Evolutionary conservation across 2,797 vertebrate species (phyloP).

Genomic region (Anniella stebbinsi): DNA sequence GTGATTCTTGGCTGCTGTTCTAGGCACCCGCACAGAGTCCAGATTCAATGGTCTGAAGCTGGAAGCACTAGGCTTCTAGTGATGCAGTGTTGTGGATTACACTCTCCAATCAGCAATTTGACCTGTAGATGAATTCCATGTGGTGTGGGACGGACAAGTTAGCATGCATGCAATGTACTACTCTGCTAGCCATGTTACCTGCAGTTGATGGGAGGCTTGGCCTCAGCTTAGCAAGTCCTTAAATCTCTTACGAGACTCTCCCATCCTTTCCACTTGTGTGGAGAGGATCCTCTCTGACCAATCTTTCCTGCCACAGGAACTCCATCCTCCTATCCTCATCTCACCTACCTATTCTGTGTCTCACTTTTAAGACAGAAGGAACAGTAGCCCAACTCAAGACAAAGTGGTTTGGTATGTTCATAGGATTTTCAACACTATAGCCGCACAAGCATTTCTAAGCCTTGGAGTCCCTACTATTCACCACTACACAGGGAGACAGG

Average conservation of each 20-base stretch:
- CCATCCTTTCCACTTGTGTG: conserved; percentile 13
- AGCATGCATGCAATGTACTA: fast-evolving
- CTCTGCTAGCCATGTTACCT: background rate
- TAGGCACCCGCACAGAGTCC: background rate
- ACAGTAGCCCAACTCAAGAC: fast-evolving
- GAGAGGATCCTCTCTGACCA: conserved; percentile 75
- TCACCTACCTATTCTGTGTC: conserved; percentile 71
- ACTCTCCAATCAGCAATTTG: fast-evolving
- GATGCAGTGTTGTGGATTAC: fast-evolving
- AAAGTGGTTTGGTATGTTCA: background rate
- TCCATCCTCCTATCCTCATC: conserved; percentile 68
- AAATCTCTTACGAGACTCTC: background rate
- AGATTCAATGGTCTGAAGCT: background rate
- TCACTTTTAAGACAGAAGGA: conserved; percentile 74
- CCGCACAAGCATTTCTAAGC: background rate
- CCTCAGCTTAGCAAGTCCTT: background rate
- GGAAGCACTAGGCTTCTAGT: background rate
- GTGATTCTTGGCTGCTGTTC: background rate
- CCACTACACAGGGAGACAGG: background rate
- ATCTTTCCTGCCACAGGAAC: conserved; percentile 73
- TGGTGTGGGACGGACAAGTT: fast-evolving
- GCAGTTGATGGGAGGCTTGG: background rate
- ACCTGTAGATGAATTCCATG: background rate
- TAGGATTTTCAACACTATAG: background rate
- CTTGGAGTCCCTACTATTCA: background rate